Conservation (phyloP, 2,113 vertebrate species). For the Leptodactylus fuscus region DNA sequence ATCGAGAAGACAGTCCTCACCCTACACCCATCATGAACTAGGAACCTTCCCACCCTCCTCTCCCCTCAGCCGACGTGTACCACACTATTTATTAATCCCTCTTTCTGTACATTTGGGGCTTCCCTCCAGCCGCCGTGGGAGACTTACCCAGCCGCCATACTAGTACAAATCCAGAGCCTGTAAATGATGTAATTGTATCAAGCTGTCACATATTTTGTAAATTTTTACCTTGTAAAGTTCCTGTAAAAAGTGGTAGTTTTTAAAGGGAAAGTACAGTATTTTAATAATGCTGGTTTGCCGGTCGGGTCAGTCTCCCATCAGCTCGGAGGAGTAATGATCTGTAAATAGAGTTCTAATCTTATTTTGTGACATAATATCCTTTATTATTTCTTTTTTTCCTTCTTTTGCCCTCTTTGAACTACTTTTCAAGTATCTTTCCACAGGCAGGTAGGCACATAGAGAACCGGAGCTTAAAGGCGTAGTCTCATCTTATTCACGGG, state of each 20-base stretch:
- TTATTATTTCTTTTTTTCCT: constrained; percentile 63
- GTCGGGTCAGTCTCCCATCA: constrained; percentile 85
- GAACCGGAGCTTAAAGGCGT: background rate
- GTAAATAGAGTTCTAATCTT: constrained; percentile 78
- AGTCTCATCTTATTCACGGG: too few species aligned
- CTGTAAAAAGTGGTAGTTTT: constrained; percentile 89
- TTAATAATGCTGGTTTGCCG: constrained; percentile 91
- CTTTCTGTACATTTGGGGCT: constrained; percentile 31
- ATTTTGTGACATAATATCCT: constrained; percentile 73
- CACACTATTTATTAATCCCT: constrained; percentile 81
- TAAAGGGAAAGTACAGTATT: constrained; percentile 92
- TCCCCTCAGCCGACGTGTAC: background rate
- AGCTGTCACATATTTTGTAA: constrained; percentile 97
- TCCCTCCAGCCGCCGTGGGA: constrained; percentile 73
- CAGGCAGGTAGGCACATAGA: background rate
- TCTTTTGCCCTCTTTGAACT: background rate
- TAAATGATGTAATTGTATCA: constrained; percentile 97
- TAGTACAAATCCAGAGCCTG: constrained; percentile 87
- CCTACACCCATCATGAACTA: constrained; percentile 6
- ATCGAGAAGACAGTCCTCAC: constrained; percentile 60
- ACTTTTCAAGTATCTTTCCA: background rate
- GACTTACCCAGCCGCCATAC: constrained; percentile 82
- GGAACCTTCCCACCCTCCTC: background rate
- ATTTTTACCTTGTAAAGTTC: constrained; percentile 99
- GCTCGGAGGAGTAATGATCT: constrained; percentile 84